Percentiles rank a stretch among this genome's conserved stretches.
Conservation (phyloP, 2,113 vertebrate species). For the Syrrhaptes paradoxus region DNA sequence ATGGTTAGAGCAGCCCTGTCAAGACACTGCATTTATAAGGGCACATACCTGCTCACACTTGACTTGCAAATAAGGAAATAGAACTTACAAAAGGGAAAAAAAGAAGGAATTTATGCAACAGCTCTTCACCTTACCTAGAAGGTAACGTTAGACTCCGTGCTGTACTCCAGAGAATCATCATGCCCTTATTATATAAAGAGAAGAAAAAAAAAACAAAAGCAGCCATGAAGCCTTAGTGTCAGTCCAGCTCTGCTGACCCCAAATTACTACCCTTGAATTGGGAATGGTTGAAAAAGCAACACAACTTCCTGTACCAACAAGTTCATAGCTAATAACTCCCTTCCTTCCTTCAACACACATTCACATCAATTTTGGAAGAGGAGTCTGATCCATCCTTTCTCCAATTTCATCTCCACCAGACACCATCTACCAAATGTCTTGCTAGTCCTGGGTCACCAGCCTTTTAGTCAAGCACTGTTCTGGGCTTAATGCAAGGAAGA, state of each 20-base stretch:
- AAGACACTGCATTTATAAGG: neutral
- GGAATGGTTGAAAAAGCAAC: neutral
- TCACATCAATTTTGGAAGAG: neutral
- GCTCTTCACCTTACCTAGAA: neutral
- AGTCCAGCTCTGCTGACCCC: neutral
- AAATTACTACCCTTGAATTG: neutral
- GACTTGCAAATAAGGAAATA: neutral
- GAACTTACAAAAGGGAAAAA: neutral
- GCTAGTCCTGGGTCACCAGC: neutral
- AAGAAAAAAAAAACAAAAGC: too few species aligned
- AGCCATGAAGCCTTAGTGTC: neutral
- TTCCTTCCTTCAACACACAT: neutral
- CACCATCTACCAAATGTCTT: neutral
- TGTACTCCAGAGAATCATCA: neutral
- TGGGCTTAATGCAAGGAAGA: neutral
- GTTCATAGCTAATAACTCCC: neutral
- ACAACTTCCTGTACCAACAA: neutral
- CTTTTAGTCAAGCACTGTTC: neutral
- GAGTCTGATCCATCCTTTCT: neutral
- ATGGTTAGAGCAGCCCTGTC: neutral
- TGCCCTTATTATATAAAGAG: neutral
- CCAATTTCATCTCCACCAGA: neutral
- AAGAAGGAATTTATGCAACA: neutral
- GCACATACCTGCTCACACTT: neutral
- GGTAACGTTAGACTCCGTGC: neutral